phyloP scores from a whole-genome alignment of 2,797 vertebrate species.

The Danio kyathit region DNA sequence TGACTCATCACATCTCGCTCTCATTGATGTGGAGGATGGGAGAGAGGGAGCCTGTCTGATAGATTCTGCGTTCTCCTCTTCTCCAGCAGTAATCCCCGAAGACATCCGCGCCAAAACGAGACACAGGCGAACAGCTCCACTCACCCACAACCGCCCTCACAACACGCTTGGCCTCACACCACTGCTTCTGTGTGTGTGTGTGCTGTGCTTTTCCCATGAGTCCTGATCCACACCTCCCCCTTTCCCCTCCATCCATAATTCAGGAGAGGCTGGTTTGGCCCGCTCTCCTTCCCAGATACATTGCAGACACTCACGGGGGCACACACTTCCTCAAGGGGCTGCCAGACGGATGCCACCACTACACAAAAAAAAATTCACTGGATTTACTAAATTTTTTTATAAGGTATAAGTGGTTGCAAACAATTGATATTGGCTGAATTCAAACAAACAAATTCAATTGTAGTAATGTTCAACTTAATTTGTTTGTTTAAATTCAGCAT shows the following conservation, averaged over 20 bases:
- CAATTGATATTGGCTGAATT: no score
- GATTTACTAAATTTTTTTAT: no score
- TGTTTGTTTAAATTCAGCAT: no score
- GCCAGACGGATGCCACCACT: slow-evolving; percentile 47
- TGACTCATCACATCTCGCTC: slow-evolving; percentile 41
- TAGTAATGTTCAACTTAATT: no score
- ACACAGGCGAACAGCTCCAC: slow-evolving; percentile 51
- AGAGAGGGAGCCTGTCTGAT: slow-evolving; percentile 53
- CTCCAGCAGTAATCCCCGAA: slow-evolving; percentile 55
- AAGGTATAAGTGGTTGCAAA: no score
- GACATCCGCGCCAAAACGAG: slow-evolving; percentile 54
- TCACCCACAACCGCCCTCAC: slow-evolving; percentile 57
- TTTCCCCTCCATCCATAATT: slow-evolving; percentile 83
- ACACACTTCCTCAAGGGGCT: slow-evolving; percentile 31
- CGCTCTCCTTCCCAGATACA: slow-evolving; percentile 34
- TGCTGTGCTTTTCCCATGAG: slow-evolving; percentile 55
- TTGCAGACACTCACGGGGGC: slow-evolving; percentile 35
- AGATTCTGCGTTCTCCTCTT: slow-evolving; percentile 46
- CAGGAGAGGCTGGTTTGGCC: slow-evolving; percentile 67
- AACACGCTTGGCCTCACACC: slow-evolving; percentile 56
- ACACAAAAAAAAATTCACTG: background rate
- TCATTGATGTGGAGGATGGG: slow-evolving; percentile 38
- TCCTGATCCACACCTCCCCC: slow-evolving; percentile 67
- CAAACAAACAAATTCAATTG: no score
- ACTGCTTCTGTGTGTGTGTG: slow-evolving; percentile 45